Conservation (phyloP, 2,888 invertebrate species). For the Chaetogeoica ovagalla region DNA sequence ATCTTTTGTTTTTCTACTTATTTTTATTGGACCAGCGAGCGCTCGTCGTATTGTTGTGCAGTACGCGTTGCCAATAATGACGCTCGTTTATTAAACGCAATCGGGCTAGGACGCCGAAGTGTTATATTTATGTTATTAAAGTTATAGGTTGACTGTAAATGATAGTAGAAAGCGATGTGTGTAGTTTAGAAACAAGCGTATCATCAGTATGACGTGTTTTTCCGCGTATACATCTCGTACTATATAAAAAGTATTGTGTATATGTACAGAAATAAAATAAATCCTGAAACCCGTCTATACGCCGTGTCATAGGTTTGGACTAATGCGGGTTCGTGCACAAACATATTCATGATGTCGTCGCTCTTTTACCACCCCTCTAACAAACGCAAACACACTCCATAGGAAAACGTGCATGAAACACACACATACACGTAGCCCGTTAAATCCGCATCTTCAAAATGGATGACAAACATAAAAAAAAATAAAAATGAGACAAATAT, state of each 20-base stretch:
- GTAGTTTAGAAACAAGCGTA: constrained; percentile 1
- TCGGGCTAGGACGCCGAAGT: neutral
- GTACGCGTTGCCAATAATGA: neutral
- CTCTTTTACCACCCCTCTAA: constrained; percentile 21
- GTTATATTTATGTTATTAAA: too few relatives aligned
- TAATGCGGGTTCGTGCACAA: constrained; percentile 50
- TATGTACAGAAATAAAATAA: constrained; percentile 33
- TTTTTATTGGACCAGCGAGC: neutral
- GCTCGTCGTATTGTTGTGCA: too few relatives aligned
- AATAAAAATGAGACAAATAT: constrained; percentile 6
- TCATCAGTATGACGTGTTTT: neutral
- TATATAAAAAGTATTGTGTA: constrained; percentile 35
- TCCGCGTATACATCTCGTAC: neutral
- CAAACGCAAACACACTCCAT: constrained; percentile 27
- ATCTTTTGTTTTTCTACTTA: neutral
- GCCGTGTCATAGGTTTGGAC: constrained; percentile 23
- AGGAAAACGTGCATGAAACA: neutral
- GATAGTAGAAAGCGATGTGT: neutral
- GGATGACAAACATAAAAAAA: constrained; percentile 44
- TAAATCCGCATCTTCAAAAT: constrained; percentile 42
- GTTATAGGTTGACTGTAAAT: neutral
- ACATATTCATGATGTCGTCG: constrained; percentile 52
- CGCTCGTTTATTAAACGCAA: constrained; percentile 7
- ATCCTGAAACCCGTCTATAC: constrained; percentile 35
- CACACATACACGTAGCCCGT: constrained; percentile 1